Evolutionary conservation across 2,888 invertebrate genomes (phyloP).

Genomic region (Galeruca laticollis): DNA sequence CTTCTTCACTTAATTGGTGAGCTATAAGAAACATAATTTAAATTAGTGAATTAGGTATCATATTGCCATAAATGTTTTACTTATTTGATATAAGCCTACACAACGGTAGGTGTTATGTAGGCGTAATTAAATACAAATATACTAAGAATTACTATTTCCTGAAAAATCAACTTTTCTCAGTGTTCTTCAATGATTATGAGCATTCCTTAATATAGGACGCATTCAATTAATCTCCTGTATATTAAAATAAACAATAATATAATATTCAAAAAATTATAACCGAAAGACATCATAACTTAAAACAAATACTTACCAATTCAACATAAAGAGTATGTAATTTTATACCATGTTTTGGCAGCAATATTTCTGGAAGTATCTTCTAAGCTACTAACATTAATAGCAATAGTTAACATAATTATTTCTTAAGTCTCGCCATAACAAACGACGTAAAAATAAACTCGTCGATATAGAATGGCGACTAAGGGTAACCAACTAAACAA

Average conservation of each 20-base stretch:
- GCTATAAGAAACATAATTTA: slow-evolving; percentile 45
- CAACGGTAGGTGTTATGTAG: slow-evolving; percentile 54
- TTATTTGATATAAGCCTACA: slow-evolving; percentile 53
- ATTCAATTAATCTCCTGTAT: background rate
- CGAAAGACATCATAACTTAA: slow-evolving; percentile 21
- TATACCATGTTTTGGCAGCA: slow-evolving; percentile 16
- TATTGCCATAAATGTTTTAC: slow-evolving; percentile 31
- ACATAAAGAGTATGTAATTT: slow-evolving; percentile 37
- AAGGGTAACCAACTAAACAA: slow-evolving; percentile 22
- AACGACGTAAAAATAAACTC: slow-evolving; percentile 39
- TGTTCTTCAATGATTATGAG: slow-evolving; percentile 13
- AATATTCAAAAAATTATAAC: slow-evolving; percentile 45
- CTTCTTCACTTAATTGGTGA: slow-evolving; percentile 51
- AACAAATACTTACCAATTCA: slow-evolving; percentile 42
- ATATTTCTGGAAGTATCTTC: background rate
- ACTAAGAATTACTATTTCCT: slow-evolving; percentile 9
- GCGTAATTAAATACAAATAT: slow-evolving; percentile 41
- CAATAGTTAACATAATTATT: slow-evolving; percentile 20
- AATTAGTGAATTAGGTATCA: slow-evolving; percentile 17
- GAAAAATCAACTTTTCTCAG: slow-evolving; percentile 10
- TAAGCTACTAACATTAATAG: background rate
- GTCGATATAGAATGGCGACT: slow-evolving; percentile 40
- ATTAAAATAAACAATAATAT: slow-evolving; percentile 48
- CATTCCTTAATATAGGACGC: background rate
- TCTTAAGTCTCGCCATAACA: slow-evolving; percentile 32